Evolutionary conservation across 2,888 invertebrate species (phyloP).

Genomic region (Periphyllus acericola): DNA sequence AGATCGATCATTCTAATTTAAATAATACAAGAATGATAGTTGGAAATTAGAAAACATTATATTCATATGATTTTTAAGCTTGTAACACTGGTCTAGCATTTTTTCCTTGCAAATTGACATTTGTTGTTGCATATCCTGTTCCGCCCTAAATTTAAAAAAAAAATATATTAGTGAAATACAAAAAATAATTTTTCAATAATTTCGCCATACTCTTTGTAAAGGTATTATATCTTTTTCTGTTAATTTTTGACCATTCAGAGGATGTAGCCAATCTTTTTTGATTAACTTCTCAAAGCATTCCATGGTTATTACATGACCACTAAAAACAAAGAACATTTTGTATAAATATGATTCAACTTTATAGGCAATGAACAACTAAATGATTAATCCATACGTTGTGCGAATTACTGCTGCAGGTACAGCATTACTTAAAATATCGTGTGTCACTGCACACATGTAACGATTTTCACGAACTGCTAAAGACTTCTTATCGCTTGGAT

Average conservation of each 20-base stretch:
- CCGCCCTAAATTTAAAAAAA: conserved; percentile 78
- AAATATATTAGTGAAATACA: conserved; percentile 44
- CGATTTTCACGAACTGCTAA: conserved; percentile 90
- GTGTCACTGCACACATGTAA: conserved; percentile 97
- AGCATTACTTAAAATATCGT: conserved; percentile 93
- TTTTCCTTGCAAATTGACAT: conserved; percentile 83
- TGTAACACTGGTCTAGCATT: conserved; percentile 85
- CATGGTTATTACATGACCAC: conserved; percentile 94
- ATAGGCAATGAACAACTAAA: background rate
- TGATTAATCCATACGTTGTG: conserved; percentile 76
- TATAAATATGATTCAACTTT: conserved; percentile 2
- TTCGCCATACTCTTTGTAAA: conserved; percentile 78
- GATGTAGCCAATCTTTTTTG: conserved; percentile 96
- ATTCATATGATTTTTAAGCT: conserved; percentile 70
- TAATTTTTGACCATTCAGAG: conserved; percentile 84
- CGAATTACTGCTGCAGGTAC: conserved; percentile 92
- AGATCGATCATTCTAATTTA: background rate
- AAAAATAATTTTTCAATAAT: background rate
- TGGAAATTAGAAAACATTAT: background rate
- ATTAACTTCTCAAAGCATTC: conserved; percentile 97
- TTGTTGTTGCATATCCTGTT: conserved; percentile 91
- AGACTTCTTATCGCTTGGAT: conserved; percentile 86
- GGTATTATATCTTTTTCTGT: conserved; percentile 92
- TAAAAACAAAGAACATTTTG: conserved; percentile 69
- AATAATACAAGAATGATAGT: background rate